A percentile compares a stretch with the other conserved stretches of the same genome.
phyloP scores from a whole-genome alignment of 1,140 invertebrate species.

The Eumeta japonica region DNA sequence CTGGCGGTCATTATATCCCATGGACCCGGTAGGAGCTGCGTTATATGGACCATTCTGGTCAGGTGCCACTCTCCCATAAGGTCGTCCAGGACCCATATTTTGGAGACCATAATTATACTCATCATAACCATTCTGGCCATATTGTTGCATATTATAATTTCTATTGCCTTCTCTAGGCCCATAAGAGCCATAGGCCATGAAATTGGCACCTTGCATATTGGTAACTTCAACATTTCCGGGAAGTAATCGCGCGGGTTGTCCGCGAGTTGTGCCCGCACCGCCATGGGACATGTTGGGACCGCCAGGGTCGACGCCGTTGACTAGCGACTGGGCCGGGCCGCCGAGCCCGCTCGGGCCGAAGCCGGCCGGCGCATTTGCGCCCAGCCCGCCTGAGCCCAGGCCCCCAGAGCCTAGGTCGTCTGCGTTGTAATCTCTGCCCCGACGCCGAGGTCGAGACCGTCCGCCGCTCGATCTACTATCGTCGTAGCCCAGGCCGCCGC shows the following conservation, averaged over 20 bases:
- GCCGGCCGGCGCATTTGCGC: constrained; percentile 20
- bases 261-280: constrained; percentile 9
- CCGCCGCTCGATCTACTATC: constrained; percentile 21
- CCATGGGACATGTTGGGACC: constrained; percentile 44
- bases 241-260: constrained; percentile 44
- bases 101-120: constrained; percentile 34
- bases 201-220: constrained; percentile 36
- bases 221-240: constrained; percentile 29
- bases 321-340: constrained; percentile 4
- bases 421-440: constrained; percentile 40
- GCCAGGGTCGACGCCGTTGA: constrained; percentile 32
- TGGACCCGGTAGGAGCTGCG: constrained; percentile 41
- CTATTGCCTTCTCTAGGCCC: constrained; percentile 32
- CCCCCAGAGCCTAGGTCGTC: constrained; percentile 26
- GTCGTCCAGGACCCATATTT: constrained; percentile 38
- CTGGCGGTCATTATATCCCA: constrained; percentile 55
- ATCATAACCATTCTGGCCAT: constrained; percentile 17
- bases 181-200: constrained; percentile 47
- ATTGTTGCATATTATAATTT: too few species aligned
- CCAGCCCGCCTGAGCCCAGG: constrained; percentile 20
- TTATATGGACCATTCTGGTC: constrained; percentile 19
- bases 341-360: constrained; percentile 18
- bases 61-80: constrained; percentile 22
- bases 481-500: constrained; percentile 7
- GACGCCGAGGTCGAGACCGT: constrained; percentile 29